These are phyloP conservation scores for Agrochola circellaris DNA, from an alignment of 2,888 invertebrate species.

Conservation along the genomic window DNA sequence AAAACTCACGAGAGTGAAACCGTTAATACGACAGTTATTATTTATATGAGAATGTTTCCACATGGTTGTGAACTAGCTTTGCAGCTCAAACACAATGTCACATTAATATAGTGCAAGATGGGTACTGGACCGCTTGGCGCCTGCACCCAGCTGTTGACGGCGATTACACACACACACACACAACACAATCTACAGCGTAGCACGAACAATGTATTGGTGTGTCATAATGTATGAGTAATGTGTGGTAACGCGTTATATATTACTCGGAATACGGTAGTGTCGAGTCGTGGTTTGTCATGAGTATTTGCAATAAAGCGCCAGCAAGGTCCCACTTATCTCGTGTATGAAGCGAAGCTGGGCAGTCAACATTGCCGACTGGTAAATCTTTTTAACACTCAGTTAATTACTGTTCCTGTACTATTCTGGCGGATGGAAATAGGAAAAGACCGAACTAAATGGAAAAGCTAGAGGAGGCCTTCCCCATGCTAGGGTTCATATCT, in stretches of 20 bases:
- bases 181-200: not conserved
- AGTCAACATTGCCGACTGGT: too few relatives aligned
- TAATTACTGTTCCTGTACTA: not conserved
- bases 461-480: not conserved
- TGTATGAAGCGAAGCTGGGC: not conserved
- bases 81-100: constrained; percentile 28
- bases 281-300: constrained; percentile 12
- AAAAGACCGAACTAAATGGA: not conserved
- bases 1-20: not conserved
- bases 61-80: constrained; percentile 4
- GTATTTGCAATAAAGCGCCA: constrained; percentile 14
- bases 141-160: constrained; percentile 25
- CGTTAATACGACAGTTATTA: not conserved
- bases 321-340: not conserved
- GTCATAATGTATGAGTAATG: constrained; percentile 50
- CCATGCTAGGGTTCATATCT: not conserved
- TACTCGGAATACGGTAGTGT: constrained; percentile 13
- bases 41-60: not conserved
- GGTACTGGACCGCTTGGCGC: constrained; percentile 21
- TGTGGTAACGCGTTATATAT: constrained; percentile 47
- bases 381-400: not conserved
- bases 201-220: constrained; percentile 34
- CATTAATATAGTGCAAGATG: constrained; percentile 41
- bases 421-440: not conserved
- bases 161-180: constrained; percentile 6